Base-by-base conservation (phyloP, 2,888 invertebrate species). In the Habrosyne pyritoides region DNA sequence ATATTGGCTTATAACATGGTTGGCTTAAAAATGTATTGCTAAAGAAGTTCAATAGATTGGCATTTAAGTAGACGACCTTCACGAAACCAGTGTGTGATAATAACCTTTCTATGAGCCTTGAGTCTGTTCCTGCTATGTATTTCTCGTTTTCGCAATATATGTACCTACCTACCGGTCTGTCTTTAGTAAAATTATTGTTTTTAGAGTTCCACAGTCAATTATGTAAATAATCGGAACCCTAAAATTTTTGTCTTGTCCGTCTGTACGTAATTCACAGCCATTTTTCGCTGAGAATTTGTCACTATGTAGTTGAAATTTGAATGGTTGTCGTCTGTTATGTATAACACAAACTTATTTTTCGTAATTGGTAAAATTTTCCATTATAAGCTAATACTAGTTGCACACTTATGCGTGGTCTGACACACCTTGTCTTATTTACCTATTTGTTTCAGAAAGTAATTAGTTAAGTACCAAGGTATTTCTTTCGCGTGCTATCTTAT, bases 11-110 rank as follows among this genome's bases (percentile, higher is more conserved):
- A 14, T 6, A 36, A 10, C 3, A 36, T 12, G 10, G 3, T 14
- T 36, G 5, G 42, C 42, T n/a, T 18, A 42, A 5, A 57, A 66
- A 65, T 61, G 53, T 55, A 60, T 66, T 64, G 46, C 56, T 62
- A 57, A 61, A 66, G 73, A 75, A 79, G 74, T 63, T 61, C 63
- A 71, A 59, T 59, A 61, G 63, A 67, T 71, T 76, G 70, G 59
- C 65, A 77, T 76, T 73, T 66, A 73, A 62, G 60, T 56, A 60
- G 70, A 33, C 67, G 81, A 80, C 89, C 89, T 90, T 89, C 67
- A 64, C 58, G 61, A 61, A 76, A 77, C 73, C 69, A 61, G 74
- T 64, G 59, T 64, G 60, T 66, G 77, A 76, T 83, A 78, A 76
- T 79, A 79, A 83, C 81, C 83, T 86, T 83, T 79, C 63, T 60